Base-by-base conservation (phyloP, 1,140 invertebrate genomes). In the Rhagoletis pomonella region DNA sequence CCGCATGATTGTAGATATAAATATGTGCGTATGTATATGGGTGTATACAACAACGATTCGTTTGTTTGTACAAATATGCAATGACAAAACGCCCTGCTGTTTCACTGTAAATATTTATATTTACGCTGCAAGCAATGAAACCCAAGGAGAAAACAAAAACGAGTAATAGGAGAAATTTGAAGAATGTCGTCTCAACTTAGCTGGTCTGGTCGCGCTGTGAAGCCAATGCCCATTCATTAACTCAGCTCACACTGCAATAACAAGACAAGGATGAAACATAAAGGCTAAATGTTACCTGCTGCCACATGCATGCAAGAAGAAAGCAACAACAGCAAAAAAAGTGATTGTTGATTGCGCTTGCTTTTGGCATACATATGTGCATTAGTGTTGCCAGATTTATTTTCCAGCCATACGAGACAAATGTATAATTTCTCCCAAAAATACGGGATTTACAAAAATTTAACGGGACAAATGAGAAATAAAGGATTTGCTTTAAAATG, bases 21-120 rank as follows among this genome's bases (percentile, higher is more conserved):
- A 12, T 58, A 12, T 58, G 50, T 2, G 5, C 55, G 73, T 81
- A 7, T 55, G 44, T n/a, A 1, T 73, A 17, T 39, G 29, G 4
- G 55, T 58, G 4, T 39, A 67, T 67, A 10, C 29, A 6, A 14
- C 60, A 62, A 1, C 1, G 3, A n/a, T 17, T 3, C 17, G 17
- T n/a, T 58, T 81, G 73, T 81, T 81, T 81, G 47, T 81, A 81
- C 73, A 81, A 81, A 81, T 81, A 29, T 9, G 47, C 73, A 55
- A 29, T 47, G 73, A 81, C 47, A 29, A 55, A 81, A 81, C 50
- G 50, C 73, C 73, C 73, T 81, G 73, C 73, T 81, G 73, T 81
- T 81, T 81, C 73, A 81, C 47, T 81, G 47, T 81, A 81, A 81
- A 81, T 81, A 81, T 81, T 81, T 81, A 81, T 81, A 81, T 81